Conservation (phyloP, 2,113 vertebrate genomes). For the Xyrauchen texanus region DNA sequence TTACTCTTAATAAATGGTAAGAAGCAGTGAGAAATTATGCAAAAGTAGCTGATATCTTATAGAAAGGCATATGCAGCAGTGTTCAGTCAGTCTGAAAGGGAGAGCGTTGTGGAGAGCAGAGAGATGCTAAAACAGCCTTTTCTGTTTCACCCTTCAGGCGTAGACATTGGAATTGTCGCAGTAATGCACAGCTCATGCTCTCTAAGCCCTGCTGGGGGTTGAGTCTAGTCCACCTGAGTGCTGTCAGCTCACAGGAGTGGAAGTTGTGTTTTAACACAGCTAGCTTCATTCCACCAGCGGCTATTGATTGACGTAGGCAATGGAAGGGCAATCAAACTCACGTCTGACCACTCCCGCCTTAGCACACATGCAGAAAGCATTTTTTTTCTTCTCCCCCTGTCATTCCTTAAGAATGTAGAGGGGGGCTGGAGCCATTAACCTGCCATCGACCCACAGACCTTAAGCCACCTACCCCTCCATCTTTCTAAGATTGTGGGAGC, state of each 20-base stretch:
- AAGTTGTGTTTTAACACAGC: slow-evolving; percentile 48
- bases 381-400: not conserved
- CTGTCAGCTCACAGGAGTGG: slow-evolving; percentile 32
- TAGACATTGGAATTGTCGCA: slow-evolving; percentile 2
- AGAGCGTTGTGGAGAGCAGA: not conserved
- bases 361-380: not conserved
- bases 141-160: not conserved
- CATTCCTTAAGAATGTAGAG: not conserved
- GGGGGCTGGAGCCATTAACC: not conserved
- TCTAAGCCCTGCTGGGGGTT: slow-evolving; percentile 1
- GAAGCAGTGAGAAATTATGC: not conserved
- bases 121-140: not conserved
- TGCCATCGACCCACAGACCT: slow-evolving; percentile 12
- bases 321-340: slow-evolving; percentile 47
- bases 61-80: not conserved
- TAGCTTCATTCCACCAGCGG: slow-evolving; percentile 36
- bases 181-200: slow-evolving; percentile 6
- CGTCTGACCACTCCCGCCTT: slow-evolving; percentile 30
- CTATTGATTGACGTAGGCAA: slow-evolving; percentile 43
- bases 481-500: not conserved
- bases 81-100: not conserved
- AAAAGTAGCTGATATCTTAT: slow-evolving; percentile 2
- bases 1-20: not conserved
- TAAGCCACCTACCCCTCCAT: slow-evolving; percentile 5
- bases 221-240: slow-evolving; percentile 25